Evolutionary conservation across 2,888 invertebrate genomes (phyloP).

Genomic region (Athalia rosae): DNA sequence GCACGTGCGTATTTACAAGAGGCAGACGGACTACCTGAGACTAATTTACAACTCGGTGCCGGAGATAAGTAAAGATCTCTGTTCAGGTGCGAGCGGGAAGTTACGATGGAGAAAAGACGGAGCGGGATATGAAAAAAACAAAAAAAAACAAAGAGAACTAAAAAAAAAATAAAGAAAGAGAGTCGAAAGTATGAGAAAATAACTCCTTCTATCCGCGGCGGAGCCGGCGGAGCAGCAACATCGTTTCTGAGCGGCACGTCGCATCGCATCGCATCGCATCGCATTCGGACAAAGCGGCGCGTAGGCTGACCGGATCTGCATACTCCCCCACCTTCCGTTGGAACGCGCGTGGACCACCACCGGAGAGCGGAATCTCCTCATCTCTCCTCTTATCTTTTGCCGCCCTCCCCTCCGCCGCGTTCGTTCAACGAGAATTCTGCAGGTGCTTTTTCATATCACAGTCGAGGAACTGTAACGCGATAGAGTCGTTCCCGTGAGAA

Average conservation of each 20-base stretch:
- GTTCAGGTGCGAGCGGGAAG: slow-evolving; percentile 40
- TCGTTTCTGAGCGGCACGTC: slow-evolving; percentile 11
- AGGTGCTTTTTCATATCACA: slow-evolving; percentile 25
- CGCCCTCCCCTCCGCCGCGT: slow-evolving; percentile 1
- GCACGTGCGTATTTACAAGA: background rate
- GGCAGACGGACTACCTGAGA: slow-evolving; percentile 58
- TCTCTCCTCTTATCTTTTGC: slow-evolving; percentile 15
- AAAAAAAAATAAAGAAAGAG: too few species aligned
- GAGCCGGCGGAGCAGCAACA: slow-evolving; percentile 24
- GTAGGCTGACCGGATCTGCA: slow-evolving; percentile 46
- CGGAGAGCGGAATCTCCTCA: slow-evolving; percentile 20
- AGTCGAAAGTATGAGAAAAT: too few species aligned
- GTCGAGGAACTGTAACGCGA: background rate
- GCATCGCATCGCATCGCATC: too few species aligned
- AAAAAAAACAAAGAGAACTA: too few species aligned
- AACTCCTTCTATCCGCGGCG: too few species aligned
- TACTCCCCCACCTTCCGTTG: slow-evolving; percentile 31
- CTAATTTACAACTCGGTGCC: slow-evolving; percentile 59
- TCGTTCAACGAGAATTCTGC: slow-evolving; percentile 14
- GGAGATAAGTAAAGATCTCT: slow-evolving; percentile 52
- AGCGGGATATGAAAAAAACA: background rate
- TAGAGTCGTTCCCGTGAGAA: background rate
- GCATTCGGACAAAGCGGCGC: background rate
- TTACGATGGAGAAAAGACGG: background rate
- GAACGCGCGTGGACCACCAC: slow-evolving; percentile 42